A percentile compares a stretch with the other conserved stretches of the same genome.
These are phyloP conservation scores for Enteromius argenteus DNA, from an alignment of 2,797 vertebrate species.

Conservation along the genomic window DNA sequence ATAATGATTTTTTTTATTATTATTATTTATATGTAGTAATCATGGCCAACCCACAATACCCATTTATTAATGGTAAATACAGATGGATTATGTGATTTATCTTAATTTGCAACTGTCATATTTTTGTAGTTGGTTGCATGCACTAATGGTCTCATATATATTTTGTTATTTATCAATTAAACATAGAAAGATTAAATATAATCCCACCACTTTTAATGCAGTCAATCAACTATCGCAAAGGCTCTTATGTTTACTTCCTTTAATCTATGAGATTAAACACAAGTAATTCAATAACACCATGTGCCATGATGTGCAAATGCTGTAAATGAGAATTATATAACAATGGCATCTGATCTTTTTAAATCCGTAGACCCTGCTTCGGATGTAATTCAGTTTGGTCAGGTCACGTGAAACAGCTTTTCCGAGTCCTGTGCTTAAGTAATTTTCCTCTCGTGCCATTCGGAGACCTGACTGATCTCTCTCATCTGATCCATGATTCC, in stretches of 20 bases:
- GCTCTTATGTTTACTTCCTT: slow-evolving; percentile 5
- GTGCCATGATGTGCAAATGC: slow-evolving; percentile 1
- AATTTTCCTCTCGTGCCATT: slow-evolving; percentile 15
- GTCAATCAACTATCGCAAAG: neutral
- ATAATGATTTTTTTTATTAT: neutral
- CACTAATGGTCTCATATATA: neutral
- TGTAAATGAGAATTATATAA: slow-evolving; percentile 38
- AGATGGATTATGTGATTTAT: neutral
- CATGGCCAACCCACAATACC: neutral
- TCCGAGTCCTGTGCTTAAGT: slow-evolving; percentile 16
- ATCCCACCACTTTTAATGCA: neutral
- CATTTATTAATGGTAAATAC: neutral
- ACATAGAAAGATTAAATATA: neutral
- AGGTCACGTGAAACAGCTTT: slow-evolving; percentile 28
- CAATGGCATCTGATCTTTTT: slow-evolving; percentile 38
- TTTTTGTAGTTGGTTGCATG: neutral
- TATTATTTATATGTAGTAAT: neutral
- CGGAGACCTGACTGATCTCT: slow-evolving; percentile 10
- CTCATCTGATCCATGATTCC: slow-evolving; percentile 24
- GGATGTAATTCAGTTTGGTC: slow-evolving; percentile 3
- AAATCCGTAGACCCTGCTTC: slow-evolving; percentile 37
- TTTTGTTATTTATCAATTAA: neutral
- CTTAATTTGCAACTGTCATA: neutral
- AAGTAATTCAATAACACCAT: slow-evolving; percentile 27
- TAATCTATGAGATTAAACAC: slow-evolving; percentile 24